phyloP scores from a whole-genome alignment of 1,140 invertebrate species.

The Drosophila suzukii region DNA sequence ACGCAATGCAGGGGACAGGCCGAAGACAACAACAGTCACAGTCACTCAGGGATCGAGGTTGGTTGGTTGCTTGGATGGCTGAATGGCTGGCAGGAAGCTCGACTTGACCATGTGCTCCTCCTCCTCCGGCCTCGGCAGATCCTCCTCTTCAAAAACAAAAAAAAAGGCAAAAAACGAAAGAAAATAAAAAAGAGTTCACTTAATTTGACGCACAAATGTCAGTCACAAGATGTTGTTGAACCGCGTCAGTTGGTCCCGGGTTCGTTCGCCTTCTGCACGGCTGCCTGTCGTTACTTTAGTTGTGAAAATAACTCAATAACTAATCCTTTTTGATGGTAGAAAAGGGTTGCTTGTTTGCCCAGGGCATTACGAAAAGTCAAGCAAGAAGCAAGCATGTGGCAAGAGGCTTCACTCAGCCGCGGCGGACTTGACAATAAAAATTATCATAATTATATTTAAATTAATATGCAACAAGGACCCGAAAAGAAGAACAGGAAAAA shows the following conservation, averaged over 20 bases:
- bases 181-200: slow-evolving; percentile 71
- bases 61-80: slow-evolving; percentile 25
- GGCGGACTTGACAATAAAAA: slow-evolving; percentile 77
- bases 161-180: too few species aligned
- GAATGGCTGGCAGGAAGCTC: slow-evolving; percentile 61
- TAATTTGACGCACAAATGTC: slow-evolving; percentile 83
- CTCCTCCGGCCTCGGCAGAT: slow-evolving; percentile 7
- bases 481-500: slow-evolving; percentile 9
- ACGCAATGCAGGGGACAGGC: slow-evolving; percentile 79
- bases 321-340: slow-evolving; percentile 72
- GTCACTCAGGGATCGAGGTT: slow-evolving; percentile 57
- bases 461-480: slow-evolving; percentile 77
- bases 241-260: slow-evolving; percentile 51
- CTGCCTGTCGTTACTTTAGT: slow-evolving; percentile 57
- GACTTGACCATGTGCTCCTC: slow-evolving; percentile 72
- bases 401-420: slow-evolving; percentile 25
- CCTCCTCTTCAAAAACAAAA: slow-evolving; percentile 5
- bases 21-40: slow-evolving; percentile 75
- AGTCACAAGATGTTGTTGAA: slow-evolving; percentile 64
- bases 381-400: slow-evolving; percentile 67
- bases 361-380: slow-evolving; percentile 42
- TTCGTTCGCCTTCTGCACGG: slow-evolving; percentile 41
- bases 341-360: slow-evolving; percentile 73
- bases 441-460: slow-evolving; percentile 83
- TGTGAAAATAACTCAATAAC: slow-evolving; percentile 82